phyloP scores from a whole-genome alignment of 1,140 invertebrate species.

The Wasmannia auropunctata region DNA sequence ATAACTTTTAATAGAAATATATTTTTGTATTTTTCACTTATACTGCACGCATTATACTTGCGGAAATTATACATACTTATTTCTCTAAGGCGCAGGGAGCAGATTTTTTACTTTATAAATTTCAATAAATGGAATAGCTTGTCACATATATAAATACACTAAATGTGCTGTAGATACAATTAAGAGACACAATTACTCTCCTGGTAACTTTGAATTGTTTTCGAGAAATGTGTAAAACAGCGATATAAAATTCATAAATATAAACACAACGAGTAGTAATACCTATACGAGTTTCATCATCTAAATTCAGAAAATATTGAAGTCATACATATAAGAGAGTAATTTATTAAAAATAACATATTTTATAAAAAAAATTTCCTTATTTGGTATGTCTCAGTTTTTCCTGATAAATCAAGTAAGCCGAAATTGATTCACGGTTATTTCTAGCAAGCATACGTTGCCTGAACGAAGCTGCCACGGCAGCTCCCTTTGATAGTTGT shows the following conservation, averaged over 20 bases:
- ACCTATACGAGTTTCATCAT: background rate
- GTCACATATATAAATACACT: slow-evolving; percentile 1
- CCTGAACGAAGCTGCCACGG: slow-evolving; percentile 54
- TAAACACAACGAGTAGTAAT: background rate
- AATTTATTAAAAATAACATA: background rate
- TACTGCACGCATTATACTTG: background rate
- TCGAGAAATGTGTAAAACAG: background rate
- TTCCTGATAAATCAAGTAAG: slow-evolving; percentile 69
- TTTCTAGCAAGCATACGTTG: slow-evolving; percentile 74
- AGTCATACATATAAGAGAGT: background rate
- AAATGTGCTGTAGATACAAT: background rate
- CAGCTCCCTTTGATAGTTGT: slow-evolving; percentile 17
- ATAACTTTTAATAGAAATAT: slow-evolving; percentile 16
- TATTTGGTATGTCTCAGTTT: slow-evolving; percentile 65
- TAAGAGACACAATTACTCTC: background rate
- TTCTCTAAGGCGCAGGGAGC: background rate
- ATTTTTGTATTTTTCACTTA: background rate
- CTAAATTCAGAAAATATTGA: background rate
- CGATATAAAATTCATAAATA: background rate
- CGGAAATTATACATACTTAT: background rate
- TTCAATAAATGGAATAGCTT: background rate
- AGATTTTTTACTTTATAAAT: background rate
- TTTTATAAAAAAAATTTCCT: background rate
- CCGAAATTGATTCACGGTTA: slow-evolving; percentile 63
- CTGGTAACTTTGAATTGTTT: background rate